A percentile compares a stretch with the other conserved stretches of the same genome.
Conservation (phyloP, 1,140 invertebrate genomes). For the Drosophila pallidifrons region DNA sequence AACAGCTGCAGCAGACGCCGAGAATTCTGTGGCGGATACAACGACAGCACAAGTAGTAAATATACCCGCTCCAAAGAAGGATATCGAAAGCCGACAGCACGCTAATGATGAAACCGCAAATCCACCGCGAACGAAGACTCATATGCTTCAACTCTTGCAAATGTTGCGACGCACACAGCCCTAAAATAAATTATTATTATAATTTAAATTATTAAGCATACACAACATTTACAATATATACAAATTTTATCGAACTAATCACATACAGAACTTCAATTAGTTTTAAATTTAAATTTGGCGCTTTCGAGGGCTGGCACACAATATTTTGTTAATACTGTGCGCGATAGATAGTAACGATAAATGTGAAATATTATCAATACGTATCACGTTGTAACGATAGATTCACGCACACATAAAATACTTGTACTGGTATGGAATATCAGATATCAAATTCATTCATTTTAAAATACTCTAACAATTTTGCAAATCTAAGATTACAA, state of each 20-base stretch:
- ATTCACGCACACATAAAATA: too few species aligned
- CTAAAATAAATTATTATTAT: constrained; percentile 11
- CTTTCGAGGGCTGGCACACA: too few species aligned
- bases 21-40: constrained; percentile 19
- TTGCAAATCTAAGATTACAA: too few species aligned
- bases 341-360: too few species aligned
- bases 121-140: constrained; percentile 53
- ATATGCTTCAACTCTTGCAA: constrained; percentile 62
- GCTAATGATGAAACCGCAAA: constrained; percentile 18
- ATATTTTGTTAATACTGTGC: too few species aligned
- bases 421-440: too few species aligned
- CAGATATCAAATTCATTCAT: too few species aligned
- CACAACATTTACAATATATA: neutral
- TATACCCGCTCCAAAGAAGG: constrained; percentile 48
- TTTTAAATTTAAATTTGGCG: too few species aligned
- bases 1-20: constrained; percentile 21
- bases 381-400: too few species aligned
- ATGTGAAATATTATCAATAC: too few species aligned
- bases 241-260: neutral
- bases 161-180: constrained; percentile 54
- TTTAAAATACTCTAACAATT: too few species aligned
- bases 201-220: neutral
- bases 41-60: constrained; percentile 23
- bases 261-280: too few species aligned
- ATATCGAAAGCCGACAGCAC: constrained; percentile 64